These are phyloP conservation scores for Caenorhabditis inopinata DNA, from an alignment of 1,140 invertebrate genomes.

Conservation along the genomic window DNA sequence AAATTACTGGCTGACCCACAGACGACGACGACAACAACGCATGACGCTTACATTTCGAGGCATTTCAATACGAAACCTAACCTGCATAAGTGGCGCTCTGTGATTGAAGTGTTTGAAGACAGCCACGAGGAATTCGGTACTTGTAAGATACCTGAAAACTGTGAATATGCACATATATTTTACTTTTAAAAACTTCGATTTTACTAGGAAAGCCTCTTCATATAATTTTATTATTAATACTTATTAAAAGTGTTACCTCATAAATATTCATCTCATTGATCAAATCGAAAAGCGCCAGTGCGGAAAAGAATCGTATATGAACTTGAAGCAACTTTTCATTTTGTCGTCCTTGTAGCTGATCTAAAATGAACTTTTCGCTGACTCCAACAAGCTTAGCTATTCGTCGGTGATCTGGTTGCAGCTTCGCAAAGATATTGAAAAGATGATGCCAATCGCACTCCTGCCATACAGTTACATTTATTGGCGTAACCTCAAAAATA, in stretches of 20 bases:
- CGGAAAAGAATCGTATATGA: conserved; percentile 82
- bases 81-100: conserved; percentile 92
- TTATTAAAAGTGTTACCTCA: background rate
- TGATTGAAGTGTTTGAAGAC: conserved; percentile 86
- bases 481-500: conserved; percentile 54
- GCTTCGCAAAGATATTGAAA: conserved; percentile 79
- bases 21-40: background rate
- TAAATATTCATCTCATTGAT: conserved; percentile 76
- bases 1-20: background rate
- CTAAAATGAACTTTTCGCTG: conserved; percentile 82
- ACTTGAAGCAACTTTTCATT: conserved; percentile 54
- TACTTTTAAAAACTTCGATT: too few relatives aligned
- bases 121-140: conserved; percentile 82
- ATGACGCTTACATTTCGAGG: conserved; percentile 18
- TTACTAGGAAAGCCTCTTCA: too few relatives aligned
- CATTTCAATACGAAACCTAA: conserved; percentile 67
- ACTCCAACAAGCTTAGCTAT: conserved; percentile 89
- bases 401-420: conserved; percentile 78
- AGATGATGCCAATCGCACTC: conserved; percentile 80
- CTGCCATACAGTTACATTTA: conserved; percentile 45
- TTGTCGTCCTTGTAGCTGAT: conserved; percentile 75
- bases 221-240: too few relatives aligned
- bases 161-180: conserved; percentile 56
- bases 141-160: conserved; percentile 75
- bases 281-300: conserved; percentile 85